phyloP scores from a whole-genome alignment of 2,113 vertebrate species.

The Conger conger region DNA sequence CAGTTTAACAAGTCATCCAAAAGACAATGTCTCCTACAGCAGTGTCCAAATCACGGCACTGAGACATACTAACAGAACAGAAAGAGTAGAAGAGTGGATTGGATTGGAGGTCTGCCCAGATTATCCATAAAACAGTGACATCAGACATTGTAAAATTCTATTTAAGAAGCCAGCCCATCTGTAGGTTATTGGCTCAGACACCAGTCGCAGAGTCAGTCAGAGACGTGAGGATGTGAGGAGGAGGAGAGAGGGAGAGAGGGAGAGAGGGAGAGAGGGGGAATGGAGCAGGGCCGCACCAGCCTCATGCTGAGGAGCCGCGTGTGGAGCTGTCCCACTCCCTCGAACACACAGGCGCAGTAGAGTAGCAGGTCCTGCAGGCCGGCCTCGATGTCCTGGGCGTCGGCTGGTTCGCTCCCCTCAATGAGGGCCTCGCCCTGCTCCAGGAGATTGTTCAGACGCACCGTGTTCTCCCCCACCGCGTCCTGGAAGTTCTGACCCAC shows the following conservation, averaged over 20 bases:
- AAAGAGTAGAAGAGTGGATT: too few species aligned
- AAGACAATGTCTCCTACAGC: neutral
- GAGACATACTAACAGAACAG: neutral
- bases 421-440: constrained; percentile 70
- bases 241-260: too few species aligned
- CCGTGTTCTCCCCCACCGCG: constrained; percentile 65
- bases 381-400: constrained; percentile 64
- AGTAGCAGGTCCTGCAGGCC: constrained; percentile 68
- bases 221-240: too few species aligned
- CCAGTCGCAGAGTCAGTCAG: too few species aligned
- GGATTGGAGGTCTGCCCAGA: too few species aligned
- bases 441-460: constrained; percentile 66
- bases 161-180: neutral
- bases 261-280: neutral
- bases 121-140: too few species aligned
- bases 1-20: neutral
- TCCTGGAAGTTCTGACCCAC: constrained; percentile 70
- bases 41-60: neutral
- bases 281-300: constrained; percentile 61
- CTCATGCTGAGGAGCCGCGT: constrained; percentile 79
- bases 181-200: too few species aligned
- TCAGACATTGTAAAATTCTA: too few species aligned
- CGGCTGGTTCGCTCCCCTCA: constrained; percentile 59
- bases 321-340: constrained; percentile 66
- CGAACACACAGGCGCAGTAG: constrained; percentile 67